Percentiles rank a stretch among this genome's conserved stretches.
Evolutionary conservation across 2,888 invertebrate genomes (phyloP).

Genomic region (Chloromyia formosa): DNA sequence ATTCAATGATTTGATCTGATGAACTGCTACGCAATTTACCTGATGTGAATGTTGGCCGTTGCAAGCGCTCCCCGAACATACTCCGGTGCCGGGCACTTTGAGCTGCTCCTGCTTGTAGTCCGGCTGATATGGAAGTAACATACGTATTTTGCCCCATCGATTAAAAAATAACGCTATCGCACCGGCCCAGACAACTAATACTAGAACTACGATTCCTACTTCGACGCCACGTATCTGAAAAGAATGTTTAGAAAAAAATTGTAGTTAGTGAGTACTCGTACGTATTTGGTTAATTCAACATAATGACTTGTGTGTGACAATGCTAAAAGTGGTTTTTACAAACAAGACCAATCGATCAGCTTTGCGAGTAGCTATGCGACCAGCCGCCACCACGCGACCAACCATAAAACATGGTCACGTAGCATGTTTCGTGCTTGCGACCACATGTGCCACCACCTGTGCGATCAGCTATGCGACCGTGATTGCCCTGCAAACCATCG

Average conservation of each 20-base stretch:
- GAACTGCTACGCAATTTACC: conserved; percentile 55
- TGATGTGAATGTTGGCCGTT: conserved; percentile 68
- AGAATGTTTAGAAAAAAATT: conserved; percentile 30
- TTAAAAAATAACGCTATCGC: conserved; percentile 88
- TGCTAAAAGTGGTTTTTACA: too few relatives aligned
- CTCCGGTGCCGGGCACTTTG: conserved; percentile 79
- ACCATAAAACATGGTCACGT: too few relatives aligned
- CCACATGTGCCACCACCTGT: too few relatives aligned
- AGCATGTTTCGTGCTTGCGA: too few relatives aligned
- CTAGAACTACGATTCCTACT: conserved; percentile 86
- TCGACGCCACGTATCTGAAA: conserved; percentile 86
- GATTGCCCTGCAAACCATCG: too few relatives aligned
- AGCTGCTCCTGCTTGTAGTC: conserved; percentile 89
- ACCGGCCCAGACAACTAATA: conserved; percentile 85
- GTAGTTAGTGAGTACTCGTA: too few relatives aligned
- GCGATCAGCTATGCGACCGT: too few relatives aligned
- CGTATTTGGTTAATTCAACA: too few relatives aligned
- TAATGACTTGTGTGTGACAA: too few relatives aligned
- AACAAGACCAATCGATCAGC: too few relatives aligned
- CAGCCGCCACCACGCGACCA: too few relatives aligned
- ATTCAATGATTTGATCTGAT: neutral
- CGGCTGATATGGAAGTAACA: conserved; percentile 90
- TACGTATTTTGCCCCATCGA: conserved; percentile 89
- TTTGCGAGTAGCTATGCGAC: too few relatives aligned
- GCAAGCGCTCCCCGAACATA: conserved; percentile 71